Percentiles rank a stretch among this genome's conserved stretches.
phyloP scores from a whole-genome alignment of 2,113 vertebrate species.

The Cebus imitator region DNA sequence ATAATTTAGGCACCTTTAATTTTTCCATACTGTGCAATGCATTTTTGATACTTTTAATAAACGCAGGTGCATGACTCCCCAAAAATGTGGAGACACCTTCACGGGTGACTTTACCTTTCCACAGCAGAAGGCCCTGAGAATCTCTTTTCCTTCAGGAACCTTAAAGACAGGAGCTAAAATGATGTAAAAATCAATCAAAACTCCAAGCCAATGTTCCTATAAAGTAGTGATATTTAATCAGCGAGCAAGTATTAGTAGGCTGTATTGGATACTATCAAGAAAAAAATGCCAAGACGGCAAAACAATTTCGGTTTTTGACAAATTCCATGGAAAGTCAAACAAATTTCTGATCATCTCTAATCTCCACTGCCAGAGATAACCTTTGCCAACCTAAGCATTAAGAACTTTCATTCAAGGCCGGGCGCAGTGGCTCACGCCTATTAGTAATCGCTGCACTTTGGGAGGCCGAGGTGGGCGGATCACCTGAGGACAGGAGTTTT shows the following conservation, averaged over 20 bases:
- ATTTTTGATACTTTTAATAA: constrained; percentile 29
- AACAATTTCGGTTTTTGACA: constrained; percentile 12
- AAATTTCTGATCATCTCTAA: not conserved
- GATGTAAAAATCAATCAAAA: constrained; percentile 29
- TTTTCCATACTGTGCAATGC: not conserved
- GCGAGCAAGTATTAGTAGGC: not conserved
- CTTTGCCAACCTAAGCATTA: constrained; percentile 1
- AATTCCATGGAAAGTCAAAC: constrained; percentile 26
- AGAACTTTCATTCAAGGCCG: not conserved
- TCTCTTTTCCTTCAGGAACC: not conserved
- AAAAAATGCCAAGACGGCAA: not conserved
- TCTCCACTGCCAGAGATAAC: not conserved
- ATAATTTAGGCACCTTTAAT: not conserved
- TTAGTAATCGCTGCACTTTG: no score
- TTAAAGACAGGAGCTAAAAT: not conserved
- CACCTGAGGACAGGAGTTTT: no score
- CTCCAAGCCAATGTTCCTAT: not conserved
- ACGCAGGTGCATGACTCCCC: not conserved
- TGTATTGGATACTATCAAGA: not conserved
- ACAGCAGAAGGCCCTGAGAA: not conserved
- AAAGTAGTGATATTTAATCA: not conserved
- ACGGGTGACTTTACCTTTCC: not conserved
- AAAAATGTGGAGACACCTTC: not conserved
- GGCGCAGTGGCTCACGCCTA: no score
- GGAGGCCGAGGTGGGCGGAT: no score